Evolutionary conservation across 2,113 vertebrate species (phyloP), one percentile per base, ranked within the genome.

Genomic region (Percopsis transmontana): DNA sequence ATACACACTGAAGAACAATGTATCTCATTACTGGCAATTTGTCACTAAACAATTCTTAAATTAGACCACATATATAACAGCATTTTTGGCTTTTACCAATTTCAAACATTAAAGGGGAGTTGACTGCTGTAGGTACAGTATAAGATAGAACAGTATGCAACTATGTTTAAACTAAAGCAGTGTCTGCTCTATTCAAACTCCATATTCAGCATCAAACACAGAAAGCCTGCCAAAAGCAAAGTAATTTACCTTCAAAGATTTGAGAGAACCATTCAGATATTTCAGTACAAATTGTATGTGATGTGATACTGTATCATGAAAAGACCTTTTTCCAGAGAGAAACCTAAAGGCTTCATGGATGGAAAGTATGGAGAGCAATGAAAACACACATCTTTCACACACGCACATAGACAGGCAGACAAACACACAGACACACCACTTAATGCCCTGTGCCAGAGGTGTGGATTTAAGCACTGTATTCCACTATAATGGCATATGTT

Each of bases 21-120:
- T 33, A 33, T 33, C 27, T 33, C 8, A 33, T 33, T 7, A 33
- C 5, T 33, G n/a, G n/a, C n/a, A n/a, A n/a, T n/a, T n/a, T n/a
- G n/a, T n/a, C n/a, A n/a, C n/a, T n/a, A n/a, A n/a, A 33, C 27
- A 33, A 33, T 6, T 33, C 5, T 33, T 33, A 33, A 4, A 33
- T 33, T 33, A 7, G 8, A 6, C 27, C 27, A 33, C 27, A 33
- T 33, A 33, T 7, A 33, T 7, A 33, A 33, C 27, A 33, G 27
- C 27, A 6, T 10, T 45, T 45, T 66, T 73, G 63, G 38, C 60
- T 75, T 79, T 80, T 52, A 62, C 74, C 57, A 65, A 75, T 83
- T 84, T 84, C 42, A 50, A 54, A 89, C 81, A 89, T 91, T 86
- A 90, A 89, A 90, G 81, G 72, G 52, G 54, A 74, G 64, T 38